Evolutionary conservation across 2,797 vertebrate genomes (phyloP).

Genomic region (Gymnoscopelus microlampas): DNA sequence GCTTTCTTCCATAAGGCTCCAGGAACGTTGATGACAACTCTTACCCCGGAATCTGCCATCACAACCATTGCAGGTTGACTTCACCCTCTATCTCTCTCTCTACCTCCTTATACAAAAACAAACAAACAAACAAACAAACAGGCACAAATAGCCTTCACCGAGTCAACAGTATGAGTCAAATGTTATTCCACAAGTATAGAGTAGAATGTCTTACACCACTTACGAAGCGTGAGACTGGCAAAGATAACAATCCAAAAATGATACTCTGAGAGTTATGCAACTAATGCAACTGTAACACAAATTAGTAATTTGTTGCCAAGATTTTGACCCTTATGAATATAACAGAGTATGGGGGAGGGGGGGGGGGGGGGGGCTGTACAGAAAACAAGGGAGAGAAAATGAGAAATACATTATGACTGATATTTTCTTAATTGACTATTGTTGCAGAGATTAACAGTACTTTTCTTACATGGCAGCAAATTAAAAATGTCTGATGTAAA

Average conservation of each 20-base stretch:
- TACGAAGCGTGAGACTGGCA: slow-evolving; percentile 22
- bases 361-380: slow-evolving; percentile 1
- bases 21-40: slow-evolving; percentile 75
- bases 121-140: slow-evolving; percentile 7
- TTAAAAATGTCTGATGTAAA: slow-evolving; percentile 58
- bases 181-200: slow-evolving; percentile 13
- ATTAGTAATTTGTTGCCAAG: slow-evolving; percentile 14
- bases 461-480: slow-evolving; percentile 56
- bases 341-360: slow-evolving; percentile 27
- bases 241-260: slow-evolving; percentile 23
- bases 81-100: slow-evolving; percentile 54
- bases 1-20: slow-evolving; percentile 72
- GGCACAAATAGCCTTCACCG: slow-evolving; percentile 53
- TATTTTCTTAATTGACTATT: slow-evolving; percentile 59
- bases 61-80: slow-evolving; percentile 70
- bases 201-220: slow-evolving; percentile 37
- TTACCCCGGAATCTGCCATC: slow-evolving; percentile 72
- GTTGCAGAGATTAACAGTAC: slow-evolving; percentile 58
- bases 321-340: slow-evolving; percentile 25
- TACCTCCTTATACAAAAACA: slow-evolving; percentile 24
- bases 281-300: slow-evolving; percentile 33
- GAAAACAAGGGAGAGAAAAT: slow-evolving; percentile 44
- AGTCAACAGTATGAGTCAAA: slow-evolving; percentile 33
- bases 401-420: slow-evolving; percentile 44
- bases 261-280: not conserved